phyloP scores from a whole-genome alignment of 2,888 invertebrate genomes.

The Sericinus montela region DNA sequence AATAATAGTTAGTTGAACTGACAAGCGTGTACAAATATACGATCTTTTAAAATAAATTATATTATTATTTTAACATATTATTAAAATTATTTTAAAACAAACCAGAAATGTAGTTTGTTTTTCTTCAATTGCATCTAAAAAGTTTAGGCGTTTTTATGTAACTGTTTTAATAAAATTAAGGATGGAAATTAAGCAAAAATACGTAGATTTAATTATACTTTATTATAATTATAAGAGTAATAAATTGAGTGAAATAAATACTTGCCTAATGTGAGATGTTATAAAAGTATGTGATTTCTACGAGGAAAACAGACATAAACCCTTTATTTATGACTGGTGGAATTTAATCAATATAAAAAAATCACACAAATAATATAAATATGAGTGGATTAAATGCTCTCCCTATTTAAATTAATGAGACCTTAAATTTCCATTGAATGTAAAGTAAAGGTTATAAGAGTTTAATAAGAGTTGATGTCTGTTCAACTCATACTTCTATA shows the following conservation, averaged over 20 bases:
- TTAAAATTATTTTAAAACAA: too few species aligned
- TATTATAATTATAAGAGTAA: slow-evolving; percentile 58
- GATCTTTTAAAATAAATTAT: too few species aligned
- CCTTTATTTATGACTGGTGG: too few species aligned
- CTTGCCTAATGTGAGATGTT: slow-evolving; percentile 48
- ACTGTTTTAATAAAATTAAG: not conserved
- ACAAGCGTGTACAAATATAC: too few species aligned
- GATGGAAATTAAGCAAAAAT: slow-evolving; percentile 6
- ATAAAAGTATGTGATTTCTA: not conserved
- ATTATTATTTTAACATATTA: too few species aligned
- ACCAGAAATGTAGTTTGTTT: too few species aligned
- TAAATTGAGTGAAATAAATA: slow-evolving; percentile 63
- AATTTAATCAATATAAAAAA: too few species aligned
- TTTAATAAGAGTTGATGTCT: not conserved
- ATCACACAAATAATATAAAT: too few species aligned
- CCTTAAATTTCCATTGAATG: not conserved
- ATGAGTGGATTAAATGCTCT: too few species aligned
- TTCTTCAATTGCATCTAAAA: too few species aligned
- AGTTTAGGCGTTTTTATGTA: not conserved
- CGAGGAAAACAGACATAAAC: not conserved
- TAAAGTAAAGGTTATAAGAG: not conserved
- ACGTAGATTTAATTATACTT: slow-evolving; percentile 23
- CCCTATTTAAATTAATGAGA: too few species aligned
- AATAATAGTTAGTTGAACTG: too few species aligned
- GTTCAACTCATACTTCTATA: slow-evolving; percentile 6